Evolutionary conservation across 2,888 invertebrate genomes (phyloP).

Genomic region (Octonoba sinensis): DNA sequence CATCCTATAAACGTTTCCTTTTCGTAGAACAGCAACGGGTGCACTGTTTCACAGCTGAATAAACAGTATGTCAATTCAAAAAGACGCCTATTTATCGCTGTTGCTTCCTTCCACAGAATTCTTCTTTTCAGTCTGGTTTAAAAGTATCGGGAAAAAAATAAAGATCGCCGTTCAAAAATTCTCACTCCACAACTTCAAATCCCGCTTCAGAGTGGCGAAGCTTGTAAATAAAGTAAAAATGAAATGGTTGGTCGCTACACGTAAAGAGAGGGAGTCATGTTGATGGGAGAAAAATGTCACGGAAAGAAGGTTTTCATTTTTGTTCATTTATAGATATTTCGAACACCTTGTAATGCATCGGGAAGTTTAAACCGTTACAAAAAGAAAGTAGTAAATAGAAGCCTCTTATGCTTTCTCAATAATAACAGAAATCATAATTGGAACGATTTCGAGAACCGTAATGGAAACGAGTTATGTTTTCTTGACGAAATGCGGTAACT

Average conservation of each 20-base stretch:
- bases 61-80: constrained; percentile 2
- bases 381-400: too few species aligned
- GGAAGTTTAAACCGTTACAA: not conserved
- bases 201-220: not conserved
- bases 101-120: not conserved
- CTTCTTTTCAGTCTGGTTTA: not conserved
- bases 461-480: too few species aligned
- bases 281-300: constrained; percentile 1
- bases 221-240: not conserved
- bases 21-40: not conserved
- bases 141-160: constrained; percentile 7
- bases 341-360: not conserved
- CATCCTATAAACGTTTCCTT: too few species aligned
- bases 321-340: not conserved
- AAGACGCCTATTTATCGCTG: constrained; percentile 1
- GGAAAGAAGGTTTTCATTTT: not conserved
- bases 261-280: not conserved
- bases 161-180: not conserved
- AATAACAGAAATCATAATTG: too few species aligned
- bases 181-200: not conserved
- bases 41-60: constrained; percentile 5
- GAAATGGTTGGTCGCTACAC: not conserved
- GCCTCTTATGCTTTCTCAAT: too few species aligned
- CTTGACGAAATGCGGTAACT: too few species aligned
- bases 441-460: too few species aligned